Conservation (phyloP, 2,888 invertebrate genomes). For the Ormyrus pomaceus region DNA sequence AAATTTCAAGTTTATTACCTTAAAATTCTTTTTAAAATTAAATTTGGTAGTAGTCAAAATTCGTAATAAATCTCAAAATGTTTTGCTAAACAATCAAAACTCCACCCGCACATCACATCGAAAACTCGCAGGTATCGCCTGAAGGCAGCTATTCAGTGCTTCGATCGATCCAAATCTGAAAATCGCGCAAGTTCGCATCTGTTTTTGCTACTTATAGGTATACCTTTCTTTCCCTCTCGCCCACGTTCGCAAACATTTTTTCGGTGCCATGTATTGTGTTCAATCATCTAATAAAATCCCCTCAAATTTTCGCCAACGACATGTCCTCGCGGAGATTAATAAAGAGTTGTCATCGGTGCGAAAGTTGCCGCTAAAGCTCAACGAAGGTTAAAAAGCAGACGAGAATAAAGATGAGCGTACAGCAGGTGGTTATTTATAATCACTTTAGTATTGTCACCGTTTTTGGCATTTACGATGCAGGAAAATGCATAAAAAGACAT, state of each 20-base stretch:
- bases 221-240: neutral
- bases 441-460: neutral
- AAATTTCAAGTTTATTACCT: no score
- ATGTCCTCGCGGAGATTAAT: conserved; percentile 3
- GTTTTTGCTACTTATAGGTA: neutral
- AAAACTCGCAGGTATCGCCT: neutral
- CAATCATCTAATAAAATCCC: conserved; percentile 25
- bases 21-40: no score
- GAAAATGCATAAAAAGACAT: neutral
- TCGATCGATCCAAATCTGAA: neutral
- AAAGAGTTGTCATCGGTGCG: neutral
- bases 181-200: conserved; percentile 15
- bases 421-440: conserved; percentile 48
- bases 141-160: neutral
- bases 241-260: conserved; percentile 4
- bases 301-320: neutral
- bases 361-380: neutral
- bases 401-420: conserved; percentile 26
- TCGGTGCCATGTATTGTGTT: conserved; percentile 39
- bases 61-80: no score
- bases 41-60: no score
- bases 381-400: neutral
- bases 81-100: no score
- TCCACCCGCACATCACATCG: no score
- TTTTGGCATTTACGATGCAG: conserved; percentile 1